Base-by-base conservation (phyloP, 2,113 vertebrate species). In the Pseudonaja textilis region DNA sequence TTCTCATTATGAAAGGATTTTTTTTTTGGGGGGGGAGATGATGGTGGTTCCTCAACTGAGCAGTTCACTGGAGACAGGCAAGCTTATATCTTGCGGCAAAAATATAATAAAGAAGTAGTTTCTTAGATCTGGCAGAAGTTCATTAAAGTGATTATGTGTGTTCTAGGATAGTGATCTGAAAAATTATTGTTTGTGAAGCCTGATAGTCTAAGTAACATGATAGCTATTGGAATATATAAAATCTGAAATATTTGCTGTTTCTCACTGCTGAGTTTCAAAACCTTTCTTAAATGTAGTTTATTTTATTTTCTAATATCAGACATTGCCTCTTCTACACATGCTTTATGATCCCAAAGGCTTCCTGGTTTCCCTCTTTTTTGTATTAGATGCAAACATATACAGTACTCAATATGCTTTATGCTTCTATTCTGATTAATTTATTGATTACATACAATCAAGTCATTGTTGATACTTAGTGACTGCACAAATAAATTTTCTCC, bases 1-100 rank as follows among this genome's bases (percentile, higher is more conserved):
- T 97, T 95, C 88, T 95, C 88, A 96, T 97, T 96, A 95, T 95
- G 89, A 94, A 91, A 69, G 29, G 91, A 20, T 64, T 90, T 92
- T 95, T 47, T 14, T 5, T 16, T 4, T 4, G 47, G 6, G 47
- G 47, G 47, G 34, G 93, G 95, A 97, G 94, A 95, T 88, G 94
- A 88, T 95, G 93, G 74, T 93, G 45, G 87, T 95, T 95, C 92
- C 91, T 95, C 94, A 89, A 96, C 61, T 69, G 94, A 93, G 88
- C 74, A 96, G 74, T 90, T 95, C 91, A 93, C 50, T 86, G 92
- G 56, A 96, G 90, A 97, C 93, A 95, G 95, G 95, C 61, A 57
- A 95, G n/a, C 95, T 96, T 95, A 93, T 97, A 91, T 95, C 90
- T 96, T 92, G 92, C 16, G 85, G 90, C 94, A 96, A 97, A 96